Conservation (phyloP, 2,113 vertebrate species). For the Forbesichthys agassizii region DNA sequence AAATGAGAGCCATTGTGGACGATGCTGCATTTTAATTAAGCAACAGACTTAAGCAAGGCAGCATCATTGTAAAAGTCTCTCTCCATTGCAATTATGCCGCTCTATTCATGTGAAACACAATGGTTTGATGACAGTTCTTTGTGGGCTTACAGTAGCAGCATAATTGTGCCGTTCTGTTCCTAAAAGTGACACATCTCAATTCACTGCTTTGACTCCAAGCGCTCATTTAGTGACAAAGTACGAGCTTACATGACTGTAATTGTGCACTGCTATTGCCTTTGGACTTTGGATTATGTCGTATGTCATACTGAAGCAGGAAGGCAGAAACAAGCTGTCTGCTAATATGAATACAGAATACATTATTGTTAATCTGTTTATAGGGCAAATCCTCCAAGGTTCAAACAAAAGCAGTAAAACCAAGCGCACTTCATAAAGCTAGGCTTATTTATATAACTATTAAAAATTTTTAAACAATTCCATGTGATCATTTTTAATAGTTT, state of each 20-base stretch:
- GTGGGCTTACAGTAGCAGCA: slow-evolving; percentile 64
- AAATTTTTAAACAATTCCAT: too few species aligned
- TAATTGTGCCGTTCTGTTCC: slow-evolving; percentile 68
- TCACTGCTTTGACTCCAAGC: slow-evolving; percentile 42
- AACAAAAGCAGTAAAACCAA: background rate
- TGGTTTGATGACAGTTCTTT: slow-evolving; percentile 70
- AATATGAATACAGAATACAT: background rate
- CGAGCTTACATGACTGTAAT: slow-evolving; percentile 15
- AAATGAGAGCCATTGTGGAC: slow-evolving; percentile 64
- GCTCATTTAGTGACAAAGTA: slow-evolving; percentile 15
- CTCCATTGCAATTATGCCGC: slow-evolving; percentile 70
- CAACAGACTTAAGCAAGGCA: slow-evolving; percentile 58
- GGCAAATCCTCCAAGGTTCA: background rate
- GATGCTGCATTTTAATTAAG: slow-evolving; percentile 75
- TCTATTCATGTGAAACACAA: slow-evolving; percentile 75
- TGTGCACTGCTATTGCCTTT: background rate
- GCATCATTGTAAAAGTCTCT: slow-evolving; percentile 69
- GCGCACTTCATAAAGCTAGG: too few species aligned
- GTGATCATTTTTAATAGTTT: too few species aligned
- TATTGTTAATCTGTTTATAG: background rate
- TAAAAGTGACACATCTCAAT: slow-evolving; percentile 61
- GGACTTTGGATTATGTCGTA: background rate
- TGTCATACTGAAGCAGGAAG: background rate
- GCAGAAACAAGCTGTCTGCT: background rate
- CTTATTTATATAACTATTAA: too few species aligned